Conservation (phyloP, 2,797 vertebrate genomes). For the Schizopygopsis pylzovi region DNA sequence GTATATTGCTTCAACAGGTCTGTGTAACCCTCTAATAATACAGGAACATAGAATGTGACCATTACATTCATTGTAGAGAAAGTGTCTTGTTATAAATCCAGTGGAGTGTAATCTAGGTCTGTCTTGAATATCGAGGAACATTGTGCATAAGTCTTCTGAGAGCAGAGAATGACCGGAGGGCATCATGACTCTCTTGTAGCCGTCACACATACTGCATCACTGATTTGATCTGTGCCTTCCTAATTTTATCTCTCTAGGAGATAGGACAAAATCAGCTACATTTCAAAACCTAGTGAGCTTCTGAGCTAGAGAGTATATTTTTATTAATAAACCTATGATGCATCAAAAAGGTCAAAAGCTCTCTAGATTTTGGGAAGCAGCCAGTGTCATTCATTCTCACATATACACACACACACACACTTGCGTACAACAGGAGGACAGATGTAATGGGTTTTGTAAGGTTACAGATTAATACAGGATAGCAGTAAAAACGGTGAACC, state of each 20-base stretch:
- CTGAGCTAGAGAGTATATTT: not conserved
- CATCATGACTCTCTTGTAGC: conserved; percentile 14
- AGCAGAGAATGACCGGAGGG: not conserved
- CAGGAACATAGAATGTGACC: not conserved
- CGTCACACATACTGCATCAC: conserved; percentile 22
- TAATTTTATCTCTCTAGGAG: conserved; percentile 8
- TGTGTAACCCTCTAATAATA: not conserved
- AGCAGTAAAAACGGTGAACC: not conserved
- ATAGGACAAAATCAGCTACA: not conserved
- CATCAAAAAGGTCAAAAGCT: not conserved
- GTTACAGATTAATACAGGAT: conserved; percentile 11
- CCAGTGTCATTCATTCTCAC: not conserved
- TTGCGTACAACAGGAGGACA: not conserved
- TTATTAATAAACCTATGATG: not conserved
- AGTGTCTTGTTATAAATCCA: conserved; percentile 10
- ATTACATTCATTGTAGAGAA: not conserved
- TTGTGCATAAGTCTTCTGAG: not conserved
- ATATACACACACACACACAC: not conserved
- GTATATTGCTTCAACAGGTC: not conserved
- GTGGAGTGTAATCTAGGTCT: conserved; percentile 30
- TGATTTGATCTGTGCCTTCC: conserved; percentile 24
- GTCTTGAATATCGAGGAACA: conserved; percentile 2
- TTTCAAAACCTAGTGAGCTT: conserved; percentile 11
- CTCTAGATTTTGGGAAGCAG: not conserved
- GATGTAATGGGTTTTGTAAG: conserved; percentile 13